Base-by-base conservation (phyloP, 2,888 invertebrate species). In the Eupithecia vulgata region DNA sequence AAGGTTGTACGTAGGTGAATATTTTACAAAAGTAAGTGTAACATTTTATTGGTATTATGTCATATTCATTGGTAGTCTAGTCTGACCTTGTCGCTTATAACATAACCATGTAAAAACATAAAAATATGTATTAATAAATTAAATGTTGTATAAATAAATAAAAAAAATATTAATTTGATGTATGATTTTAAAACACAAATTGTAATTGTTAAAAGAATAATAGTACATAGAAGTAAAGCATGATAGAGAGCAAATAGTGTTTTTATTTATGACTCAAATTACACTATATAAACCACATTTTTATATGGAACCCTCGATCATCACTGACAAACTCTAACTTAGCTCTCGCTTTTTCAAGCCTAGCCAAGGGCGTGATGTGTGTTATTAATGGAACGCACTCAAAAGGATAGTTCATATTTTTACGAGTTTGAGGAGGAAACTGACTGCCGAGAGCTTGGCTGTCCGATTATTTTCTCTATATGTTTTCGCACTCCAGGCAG, bases 321-420 rank as follows among this genome's bases (percentile, higher is more conserved):
- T 25, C 5, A 57, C 21, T 25, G 12, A 57, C 21, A 57, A 13
- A 25, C 25, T 52, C 1, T 57, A 21, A 57, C 57, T 25, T 25
- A 13, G n/a, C 25, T 57, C 30, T 30, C 30, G 25, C 25, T 85
- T 86, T 86, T 86, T 84, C 83, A 83, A 82, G 81, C 79, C 80
- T 71, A 71, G 78, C 78, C 73, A 80, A 71, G 76, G 79, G 81
- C 79, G 79, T 74, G 75, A 73, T 77, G 73, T 76, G 80, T 80
- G 79, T 82, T 85, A 88, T 85, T 87, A 87, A 85, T 83, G 82
- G 80, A 79, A 76, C 78, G 69, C 74, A 76, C 74, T 77, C 72
- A 74, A 67, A 74, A 62, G 68, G 68, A 73, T 74, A 77, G 75
- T 77, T 75, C 74, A 72, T 73, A 70, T 61, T 68, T 71, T 71